Conservation (phyloP, 1,140 invertebrate genomes). For the Drosophila sturtevanti region DNA sequence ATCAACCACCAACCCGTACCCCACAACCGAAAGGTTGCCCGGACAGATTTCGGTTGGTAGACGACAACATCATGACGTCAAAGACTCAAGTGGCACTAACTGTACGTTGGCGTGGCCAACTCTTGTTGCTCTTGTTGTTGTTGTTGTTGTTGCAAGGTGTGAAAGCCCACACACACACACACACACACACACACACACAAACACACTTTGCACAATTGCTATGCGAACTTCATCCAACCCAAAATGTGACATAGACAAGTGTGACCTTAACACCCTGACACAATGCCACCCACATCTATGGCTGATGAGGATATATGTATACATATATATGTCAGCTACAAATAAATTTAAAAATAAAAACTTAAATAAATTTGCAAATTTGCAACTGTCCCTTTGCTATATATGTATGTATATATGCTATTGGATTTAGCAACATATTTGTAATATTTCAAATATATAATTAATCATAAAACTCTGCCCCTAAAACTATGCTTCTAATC, state of each 20-base stretch:
- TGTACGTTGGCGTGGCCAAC: constrained; percentile 38
- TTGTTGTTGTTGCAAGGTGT: constrained; percentile 16
- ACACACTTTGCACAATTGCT: not conserved
- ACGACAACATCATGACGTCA: constrained; percentile 48
- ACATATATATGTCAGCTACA: too few relatives aligned
- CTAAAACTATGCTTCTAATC: not conserved
- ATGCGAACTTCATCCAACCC: not conserved
- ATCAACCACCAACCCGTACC: constrained; percentile 23
- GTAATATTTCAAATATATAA: too few relatives aligned
- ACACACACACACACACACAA: too few relatives aligned
- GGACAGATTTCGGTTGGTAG: constrained; percentile 1
- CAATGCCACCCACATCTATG: not conserved
- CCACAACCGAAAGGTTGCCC: constrained; percentile 5
- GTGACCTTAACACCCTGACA: not conserved
- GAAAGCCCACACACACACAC: not conserved
- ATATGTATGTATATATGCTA: too few relatives aligned
- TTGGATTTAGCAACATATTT: too few relatives aligned
- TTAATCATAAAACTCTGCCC: not conserved
- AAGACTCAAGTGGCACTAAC: constrained; percentile 49
- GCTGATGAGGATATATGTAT: not conserved
- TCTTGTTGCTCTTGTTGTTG: constrained; percentile 12
- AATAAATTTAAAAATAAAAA: not conserved
- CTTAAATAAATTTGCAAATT: not conserved
- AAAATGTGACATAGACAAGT: not conserved
- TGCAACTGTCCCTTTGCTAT: too few relatives aligned